phyloP scores from a whole-genome alignment of 1,140 invertebrate genomes.

The Diachasma alloeum region DNA sequence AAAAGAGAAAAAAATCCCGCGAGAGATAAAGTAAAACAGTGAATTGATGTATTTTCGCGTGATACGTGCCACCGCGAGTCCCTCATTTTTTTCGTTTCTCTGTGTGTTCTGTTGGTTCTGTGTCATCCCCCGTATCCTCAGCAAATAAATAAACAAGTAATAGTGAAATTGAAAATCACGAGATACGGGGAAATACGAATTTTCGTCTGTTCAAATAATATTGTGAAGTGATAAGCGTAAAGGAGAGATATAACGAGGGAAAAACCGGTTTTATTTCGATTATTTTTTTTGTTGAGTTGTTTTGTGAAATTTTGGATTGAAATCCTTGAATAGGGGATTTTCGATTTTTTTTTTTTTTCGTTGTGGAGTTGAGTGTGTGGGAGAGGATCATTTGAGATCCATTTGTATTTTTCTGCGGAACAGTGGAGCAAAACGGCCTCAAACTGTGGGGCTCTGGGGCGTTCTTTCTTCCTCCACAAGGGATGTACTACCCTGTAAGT shows the following conservation, averaged over 20 bases:
- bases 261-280: conserved; percentile 15
- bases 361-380: not conserved
- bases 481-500: conserved; percentile 93
- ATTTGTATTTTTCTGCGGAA: conserved; percentile 51
- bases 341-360: not conserved
- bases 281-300: not conserved
- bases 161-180: no score
- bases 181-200: no score
- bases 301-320: not conserved
- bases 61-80: no score
- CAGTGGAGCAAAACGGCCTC: conserved; percentile 77
- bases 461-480: conserved; percentile 91
- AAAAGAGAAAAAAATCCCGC: no score
- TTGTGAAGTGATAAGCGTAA: no score
- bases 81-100: no score
- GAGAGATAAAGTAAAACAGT: no score
- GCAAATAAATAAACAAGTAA: no score
- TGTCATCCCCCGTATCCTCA: no score
- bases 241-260: not conserved
- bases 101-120: no score
- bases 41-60: no score
- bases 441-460: conserved; percentile 93
- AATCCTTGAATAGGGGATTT: not conserved
- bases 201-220: no score
- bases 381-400: conserved; percentile 43